Base-by-base conservation (phyloP, 2,797 vertebrate genomes). In the Pangasius sanitwongsei region DNA sequence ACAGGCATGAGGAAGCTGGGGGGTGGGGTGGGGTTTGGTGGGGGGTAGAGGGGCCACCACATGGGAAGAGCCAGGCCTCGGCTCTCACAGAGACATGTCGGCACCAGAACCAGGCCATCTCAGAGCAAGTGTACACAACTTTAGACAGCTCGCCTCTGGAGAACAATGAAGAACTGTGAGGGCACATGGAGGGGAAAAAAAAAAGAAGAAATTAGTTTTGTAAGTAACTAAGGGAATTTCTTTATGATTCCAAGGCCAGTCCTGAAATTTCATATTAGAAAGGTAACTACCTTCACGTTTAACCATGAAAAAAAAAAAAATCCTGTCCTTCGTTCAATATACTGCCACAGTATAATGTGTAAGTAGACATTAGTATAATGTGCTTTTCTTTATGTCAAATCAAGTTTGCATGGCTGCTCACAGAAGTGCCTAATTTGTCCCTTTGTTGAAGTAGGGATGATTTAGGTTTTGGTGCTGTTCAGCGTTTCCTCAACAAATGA, bases 41-140 rank as follows among this genome's bases (percentile, higher is more conserved):
- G 83, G n/a, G 48, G 81, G 65, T 18, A 37, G 61, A 86, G 90
- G 95, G 95, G 94, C 93, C 93, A 93, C 94, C 96, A 96, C 92
- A 91, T 95, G 95, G 94, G 94, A 96, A 96, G 96, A 96, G 94
- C 94, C 93, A 92, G 93, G 86, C 82, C 93, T 89, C 89, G 82
- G 91, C 94, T 92, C 93, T 96, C 94, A 89, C 94, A 93, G 95
- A 97, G 96, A 97, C 96, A 96, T 92, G 87, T 94, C 94, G 96
- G 96, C 96, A 97, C 96, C 96, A 96, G 93, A 93, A 93, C 94
- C 93, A 94, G 95, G 94, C 94, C 95, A 95, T 92, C 93, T 93
- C 91, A 82, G 91, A 94, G 93, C 95, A 93, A 94, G 93, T 92
- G 94, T 94, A 94, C 93, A 96, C 94, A 94, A 92, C 94, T 94